A percentile compares a stretch with the other conserved stretches of the same genome.
Evolutionary conservation across 2,113 vertebrate species (phyloP).

Genomic region (Phocoena phocoena): DNA sequence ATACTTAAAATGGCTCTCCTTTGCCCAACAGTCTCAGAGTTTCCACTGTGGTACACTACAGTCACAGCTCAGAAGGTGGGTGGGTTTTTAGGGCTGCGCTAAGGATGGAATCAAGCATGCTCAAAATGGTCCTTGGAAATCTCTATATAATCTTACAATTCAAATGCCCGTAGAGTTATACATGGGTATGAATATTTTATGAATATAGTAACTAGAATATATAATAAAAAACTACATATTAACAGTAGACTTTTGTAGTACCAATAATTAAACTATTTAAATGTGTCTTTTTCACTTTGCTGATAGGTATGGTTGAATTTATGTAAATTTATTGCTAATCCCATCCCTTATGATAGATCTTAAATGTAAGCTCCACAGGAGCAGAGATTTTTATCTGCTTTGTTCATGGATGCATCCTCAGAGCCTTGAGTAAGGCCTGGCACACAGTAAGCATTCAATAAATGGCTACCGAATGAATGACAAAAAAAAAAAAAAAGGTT

Average conservation of each 20-base stretch:
- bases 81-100: conserved; percentile 25
- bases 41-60: conserved; percentile 13
- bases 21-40: neutral
- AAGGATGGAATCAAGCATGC: neutral
- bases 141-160: neutral
- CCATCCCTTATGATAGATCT: neutral
- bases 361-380: neutral
- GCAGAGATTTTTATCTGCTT: conserved; percentile 10
- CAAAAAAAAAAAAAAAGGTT: too few species aligned
- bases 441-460: neutral
- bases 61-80: neutral
- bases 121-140: conserved; percentile 48
- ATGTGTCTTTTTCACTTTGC: neutral
- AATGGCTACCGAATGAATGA: neutral
- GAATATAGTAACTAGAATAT: neutral
- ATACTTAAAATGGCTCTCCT: neutral
- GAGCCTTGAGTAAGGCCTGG: neutral
- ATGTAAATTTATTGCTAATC: neutral
- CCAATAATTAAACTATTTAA: conserved; percentile 35
- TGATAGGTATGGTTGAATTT: neutral
- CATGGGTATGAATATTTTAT: neutral
- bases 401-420: neutral
- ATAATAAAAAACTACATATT: neutral
- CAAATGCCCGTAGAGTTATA: neutral
- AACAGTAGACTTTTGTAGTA: neutral